These are phyloP conservation scores for Todiramphus chloris DNA, from an alignment of 2,113 vertebrate genomes.

Conservation along the genomic window DNA sequence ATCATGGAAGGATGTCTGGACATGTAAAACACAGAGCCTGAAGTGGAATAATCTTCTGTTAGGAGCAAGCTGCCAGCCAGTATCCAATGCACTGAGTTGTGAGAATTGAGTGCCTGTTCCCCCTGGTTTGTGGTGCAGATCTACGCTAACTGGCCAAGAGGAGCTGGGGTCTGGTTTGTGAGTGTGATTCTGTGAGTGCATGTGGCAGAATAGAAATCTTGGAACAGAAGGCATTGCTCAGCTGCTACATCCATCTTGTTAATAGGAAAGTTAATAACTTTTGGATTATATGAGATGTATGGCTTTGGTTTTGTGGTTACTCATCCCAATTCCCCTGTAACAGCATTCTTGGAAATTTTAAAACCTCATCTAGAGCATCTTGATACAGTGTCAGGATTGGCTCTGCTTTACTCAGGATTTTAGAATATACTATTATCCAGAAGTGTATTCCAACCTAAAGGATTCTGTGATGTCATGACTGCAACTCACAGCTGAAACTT, in stretches of 20 bases:
- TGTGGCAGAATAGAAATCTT: not conserved
- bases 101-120: not conserved
- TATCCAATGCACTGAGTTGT: accelerated
- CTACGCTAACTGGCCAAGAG: not conserved
- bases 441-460: not conserved
- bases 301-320: not conserved
- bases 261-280: not conserved
- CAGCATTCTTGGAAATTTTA: not conserved
- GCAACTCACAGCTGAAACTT: not conserved
- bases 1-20: not conserved
- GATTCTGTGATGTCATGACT: not conserved
- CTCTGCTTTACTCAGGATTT: not conserved
- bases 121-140: not conserved
- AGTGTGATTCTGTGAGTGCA: not conserved
- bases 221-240: not conserved
- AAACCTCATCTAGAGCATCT: not conserved
- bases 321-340: accelerated
- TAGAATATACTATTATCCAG: not conserved
- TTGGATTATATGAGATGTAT: not conserved
- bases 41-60: not conserved
- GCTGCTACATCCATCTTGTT: not conserved
- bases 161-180: not conserved
- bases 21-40: not conserved
- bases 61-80: not conserved
- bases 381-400: not conserved